Base-by-base conservation (phyloP, 2,113 vertebrate genomes). In the Acanthisitta chloris region DNA sequence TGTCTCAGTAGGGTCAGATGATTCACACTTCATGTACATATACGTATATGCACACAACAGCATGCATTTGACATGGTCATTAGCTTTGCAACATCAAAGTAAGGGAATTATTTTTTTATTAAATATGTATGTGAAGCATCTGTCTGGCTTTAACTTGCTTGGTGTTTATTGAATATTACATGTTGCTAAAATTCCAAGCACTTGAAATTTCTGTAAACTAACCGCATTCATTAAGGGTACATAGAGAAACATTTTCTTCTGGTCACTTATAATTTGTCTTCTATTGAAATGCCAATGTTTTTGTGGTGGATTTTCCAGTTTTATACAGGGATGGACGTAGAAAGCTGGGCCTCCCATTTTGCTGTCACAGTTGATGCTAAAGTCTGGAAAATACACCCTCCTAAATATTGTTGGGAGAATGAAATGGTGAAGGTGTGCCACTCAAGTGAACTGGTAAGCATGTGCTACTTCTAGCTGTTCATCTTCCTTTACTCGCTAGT, bases 381-480 rank as follows among this genome's bases (percentile, higher is more conserved):
- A 59, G 25, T 25, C 16, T 57, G 25, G 20, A 81, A 55, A 67
- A 5, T 40, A 52, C 11, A n/a, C 0, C 4, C 4, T 66, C 14
- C 6, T 52, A 42, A 55, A 59, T 45, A 55, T 23, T 85, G 9
- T 13, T 42, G 34, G 52, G 38, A 66, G 28, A 79, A 78, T 9
- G 6, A 24, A 80, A 62, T 24, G 17, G 18, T 73, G n/a, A 66
- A 10, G 45, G 6, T 24, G 13, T 67, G 31, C 17, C n/a, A 43
- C 19, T 55, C 57, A 61, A 17, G 18, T 34, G 38, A 86, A 18
- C 9, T 59, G 40, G 8, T 33, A 80, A 24, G 21, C 0, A 0
- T 71, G 64, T 11, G 24, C 18, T 38, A 31, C 28, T 67, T 59
- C 23, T 51, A 78, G 46, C 40, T 45, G 23, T 55, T 90, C 23